phyloP scores from a whole-genome alignment of 2,797 vertebrate genomes.

The Meriones psammophilus region DNA sequence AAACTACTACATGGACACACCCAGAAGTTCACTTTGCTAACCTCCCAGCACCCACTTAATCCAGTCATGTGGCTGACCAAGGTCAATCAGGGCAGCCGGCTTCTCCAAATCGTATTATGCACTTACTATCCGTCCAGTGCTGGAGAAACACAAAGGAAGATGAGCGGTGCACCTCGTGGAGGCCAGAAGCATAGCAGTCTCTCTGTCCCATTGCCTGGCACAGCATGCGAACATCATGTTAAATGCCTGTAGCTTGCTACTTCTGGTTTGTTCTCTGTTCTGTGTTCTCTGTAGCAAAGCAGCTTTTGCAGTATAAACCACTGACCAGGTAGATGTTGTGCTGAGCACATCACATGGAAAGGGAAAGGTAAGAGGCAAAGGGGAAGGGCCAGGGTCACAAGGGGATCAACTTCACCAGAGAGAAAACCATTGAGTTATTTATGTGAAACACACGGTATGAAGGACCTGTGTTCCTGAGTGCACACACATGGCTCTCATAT shows the following conservation, averaged over 20 bases:
- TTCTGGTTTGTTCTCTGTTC: not conserved
- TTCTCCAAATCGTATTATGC: not conserved
- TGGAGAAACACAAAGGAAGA: not conserved
- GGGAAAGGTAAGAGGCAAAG: not conserved
- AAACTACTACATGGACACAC: not conserved
- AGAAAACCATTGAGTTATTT: not conserved
- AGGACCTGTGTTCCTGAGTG: not conserved
- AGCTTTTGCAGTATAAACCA: not conserved
- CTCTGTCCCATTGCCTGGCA: too few species aligned
- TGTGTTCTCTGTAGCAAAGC: not conserved
- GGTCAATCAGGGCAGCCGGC: not conserved
- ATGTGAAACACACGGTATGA: not conserved
- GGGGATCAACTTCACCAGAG: not conserved
- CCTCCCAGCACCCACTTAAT: not conserved
- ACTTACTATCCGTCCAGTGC: not conserved
- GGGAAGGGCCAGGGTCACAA: not conserved
- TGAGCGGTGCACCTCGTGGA: not conserved
- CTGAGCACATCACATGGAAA: not conserved
- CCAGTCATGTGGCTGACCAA: not conserved
- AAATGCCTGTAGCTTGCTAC: not conserved
- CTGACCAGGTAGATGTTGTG: not conserved
- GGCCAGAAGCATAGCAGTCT: not conserved
- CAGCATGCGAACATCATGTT: fast-evolving
- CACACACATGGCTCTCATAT: too few species aligned
- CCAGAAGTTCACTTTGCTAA: not conserved